These are phyloP conservation scores for Hyles vespertilio DNA, from an alignment of 1,140 invertebrate genomes.

Conservation along the genomic window DNA sequence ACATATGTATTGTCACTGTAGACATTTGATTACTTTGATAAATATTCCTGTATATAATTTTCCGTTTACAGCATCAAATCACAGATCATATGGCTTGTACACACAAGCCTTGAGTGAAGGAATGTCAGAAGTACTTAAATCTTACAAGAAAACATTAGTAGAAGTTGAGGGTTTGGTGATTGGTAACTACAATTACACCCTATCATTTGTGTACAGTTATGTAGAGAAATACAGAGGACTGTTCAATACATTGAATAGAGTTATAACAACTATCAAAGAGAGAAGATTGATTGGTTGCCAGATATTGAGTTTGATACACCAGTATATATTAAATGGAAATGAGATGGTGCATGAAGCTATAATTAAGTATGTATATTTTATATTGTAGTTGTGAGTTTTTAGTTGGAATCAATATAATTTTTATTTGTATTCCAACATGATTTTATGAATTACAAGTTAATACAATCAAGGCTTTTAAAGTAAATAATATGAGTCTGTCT, in stretches of 20 bases:
- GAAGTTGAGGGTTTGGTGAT: slow-evolving; percentile 61
- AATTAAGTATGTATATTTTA: slow-evolving; percentile 43
- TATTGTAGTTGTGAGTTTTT: neutral
- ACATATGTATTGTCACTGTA: too few relatives aligned
- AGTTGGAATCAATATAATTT: neutral
- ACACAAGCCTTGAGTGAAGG: slow-evolving; percentile 71
- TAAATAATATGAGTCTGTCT: too few relatives aligned
- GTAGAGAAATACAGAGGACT: slow-evolving; percentile 61
- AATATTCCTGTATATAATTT: neutral
- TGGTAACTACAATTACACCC: slow-evolving; percentile 58
- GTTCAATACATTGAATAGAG: slow-evolving; percentile 63
- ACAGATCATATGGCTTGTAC: slow-evolving; percentile 56
- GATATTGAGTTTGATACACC: slow-evolving; percentile 64
- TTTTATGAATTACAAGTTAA: too few relatives aligned
- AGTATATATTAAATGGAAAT: slow-evolving; percentile 66
- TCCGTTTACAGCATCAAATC: slow-evolving; percentile 30
- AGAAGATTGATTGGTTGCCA: slow-evolving; percentile 65
- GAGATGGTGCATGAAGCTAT: slow-evolving; percentile 62
- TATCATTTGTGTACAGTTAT: slow-evolving; percentile 66
- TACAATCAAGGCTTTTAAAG: too few relatives aligned
- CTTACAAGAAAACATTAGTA: slow-evolving; percentile 58
- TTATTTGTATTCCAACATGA: neutral
- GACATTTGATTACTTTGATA: too few relatives aligned
- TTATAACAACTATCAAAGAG: slow-evolving; percentile 65
- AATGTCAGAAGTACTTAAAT: slow-evolving; percentile 59